Percentiles rank a stretch among this genome's conserved stretches.
phyloP scores from a whole-genome alignment of 2,888 invertebrate genomes.

The Eurytoma californica region DNA sequence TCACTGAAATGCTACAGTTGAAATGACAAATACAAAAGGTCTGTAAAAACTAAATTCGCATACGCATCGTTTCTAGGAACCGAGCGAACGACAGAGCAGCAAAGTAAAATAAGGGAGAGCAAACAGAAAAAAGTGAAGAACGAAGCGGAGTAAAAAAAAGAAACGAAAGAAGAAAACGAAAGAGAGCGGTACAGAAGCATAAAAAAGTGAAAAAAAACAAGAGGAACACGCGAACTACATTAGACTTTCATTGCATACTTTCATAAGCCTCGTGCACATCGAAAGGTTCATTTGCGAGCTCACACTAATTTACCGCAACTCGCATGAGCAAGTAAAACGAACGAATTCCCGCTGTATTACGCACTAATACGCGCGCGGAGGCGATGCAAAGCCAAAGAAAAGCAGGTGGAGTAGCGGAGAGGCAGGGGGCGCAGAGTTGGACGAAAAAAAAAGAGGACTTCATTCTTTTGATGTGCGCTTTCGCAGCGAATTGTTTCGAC shows the following conservation, averaged over 20 bases:
- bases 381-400: conserved; percentile 5
- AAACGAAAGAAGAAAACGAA: conserved; percentile 33
- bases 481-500: conserved; percentile 29
- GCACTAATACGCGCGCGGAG: not conserved
- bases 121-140: conserved; percentile 15
- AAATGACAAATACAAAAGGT: not conserved
- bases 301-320: not conserved
- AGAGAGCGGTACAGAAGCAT: conserved; percentile 30
- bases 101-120: not conserved
- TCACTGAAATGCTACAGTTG: not conserved
- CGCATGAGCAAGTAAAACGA: not conserved
- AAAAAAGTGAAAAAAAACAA: conserved; percentile 38
- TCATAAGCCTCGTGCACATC: not conserved
- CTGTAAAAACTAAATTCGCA: no score
- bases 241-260: not conserved
- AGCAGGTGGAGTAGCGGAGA: not conserved
- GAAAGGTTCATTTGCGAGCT: not conserved
- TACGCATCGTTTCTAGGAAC: no score
- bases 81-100: not conserved
- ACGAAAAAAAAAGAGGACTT: not conserved
- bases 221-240: conserved; percentile 4
- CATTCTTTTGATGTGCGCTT: conserved; percentile 27
- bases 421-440: not conserved
- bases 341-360: not conserved
- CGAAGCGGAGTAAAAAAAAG: not conserved